phyloP scores from a whole-genome alignment of 2,797 vertebrate species.

The Argyrosomus regius region DNA sequence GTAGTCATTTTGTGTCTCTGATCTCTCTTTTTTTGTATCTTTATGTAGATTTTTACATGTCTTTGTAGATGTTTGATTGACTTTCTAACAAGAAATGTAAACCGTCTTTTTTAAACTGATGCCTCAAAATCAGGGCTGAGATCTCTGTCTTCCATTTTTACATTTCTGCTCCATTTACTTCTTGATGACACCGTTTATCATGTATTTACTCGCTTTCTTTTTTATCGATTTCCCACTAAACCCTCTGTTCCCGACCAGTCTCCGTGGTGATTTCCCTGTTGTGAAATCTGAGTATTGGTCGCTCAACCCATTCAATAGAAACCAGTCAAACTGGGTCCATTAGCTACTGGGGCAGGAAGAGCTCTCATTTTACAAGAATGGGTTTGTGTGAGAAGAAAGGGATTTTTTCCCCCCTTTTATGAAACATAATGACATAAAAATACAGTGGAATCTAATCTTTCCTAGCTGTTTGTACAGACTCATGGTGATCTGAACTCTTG shows the following conservation, averaged over 20 bases:
- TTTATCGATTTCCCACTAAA: conserved; percentile 5
- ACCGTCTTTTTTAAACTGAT: too few relatives aligned
- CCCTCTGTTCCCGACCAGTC: conserved; percentile 7
- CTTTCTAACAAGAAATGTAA: too few relatives aligned
- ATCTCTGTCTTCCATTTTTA: neutral
- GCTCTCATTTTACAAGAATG: conserved; percentile 61
- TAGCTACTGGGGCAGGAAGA: conserved; percentile 22
- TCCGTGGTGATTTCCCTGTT: conserved; percentile 48
- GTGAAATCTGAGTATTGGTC: conserved; percentile 72
- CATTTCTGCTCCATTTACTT: neutral
- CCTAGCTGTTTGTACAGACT: neutral
- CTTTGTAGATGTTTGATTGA: too few relatives aligned
- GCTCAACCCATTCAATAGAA: conserved; percentile 61
- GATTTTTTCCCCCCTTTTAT: neutral
- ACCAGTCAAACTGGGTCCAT: conserved; percentile 76
- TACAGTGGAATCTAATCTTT: neutral
- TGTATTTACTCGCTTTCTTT: neutral
- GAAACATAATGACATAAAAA: neutral
- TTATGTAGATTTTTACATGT: neutral
- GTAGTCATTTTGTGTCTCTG: neutral
- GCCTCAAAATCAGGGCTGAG: neutral
- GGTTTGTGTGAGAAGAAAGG: conserved; percentile 8
- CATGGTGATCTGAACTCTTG: neutral
- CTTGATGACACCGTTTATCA: neutral
- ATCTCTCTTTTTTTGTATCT: neutral